Conservation (phyloP, 2,113 vertebrate genomes). For the Numida meleagris region DNA sequence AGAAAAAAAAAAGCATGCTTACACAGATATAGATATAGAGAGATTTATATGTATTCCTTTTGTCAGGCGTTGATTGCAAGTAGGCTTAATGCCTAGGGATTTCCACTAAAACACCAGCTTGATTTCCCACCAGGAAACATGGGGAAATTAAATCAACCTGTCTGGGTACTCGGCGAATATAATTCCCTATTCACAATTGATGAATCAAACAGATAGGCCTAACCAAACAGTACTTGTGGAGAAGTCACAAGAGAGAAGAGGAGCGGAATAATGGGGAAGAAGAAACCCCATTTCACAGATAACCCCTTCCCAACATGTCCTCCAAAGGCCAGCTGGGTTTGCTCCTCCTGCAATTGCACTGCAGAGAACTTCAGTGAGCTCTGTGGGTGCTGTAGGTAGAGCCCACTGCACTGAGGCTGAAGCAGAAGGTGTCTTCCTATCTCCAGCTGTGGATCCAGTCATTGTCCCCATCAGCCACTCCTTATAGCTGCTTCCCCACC, state of each 20-base stretch:
- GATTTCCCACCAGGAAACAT: conserved; percentile 62
- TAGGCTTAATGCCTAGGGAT: conserved; percentile 17
- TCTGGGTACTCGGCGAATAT: not conserved
- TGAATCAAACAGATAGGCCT: conserved; percentile 49
- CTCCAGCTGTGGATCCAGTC: not conserved
- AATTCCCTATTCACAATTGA: conserved; percentile 42
- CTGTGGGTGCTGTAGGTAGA: not conserved
- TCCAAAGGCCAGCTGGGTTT: not conserved
- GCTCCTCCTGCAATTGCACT: not conserved
- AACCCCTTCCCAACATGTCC: not conserved
- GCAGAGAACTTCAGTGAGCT: not conserved
- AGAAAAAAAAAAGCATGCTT: not conserved
- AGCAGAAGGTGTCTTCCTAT: not conserved
- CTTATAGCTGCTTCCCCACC: not conserved
- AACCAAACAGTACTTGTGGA: conserved; percentile 9
- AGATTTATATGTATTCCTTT: not conserved
- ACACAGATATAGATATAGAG: not conserved
- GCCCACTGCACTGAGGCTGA: not conserved
- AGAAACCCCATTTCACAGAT: not conserved
- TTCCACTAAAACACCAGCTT: conserved; percentile 48
- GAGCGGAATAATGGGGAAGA: not conserved
- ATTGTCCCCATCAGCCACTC: not conserved
- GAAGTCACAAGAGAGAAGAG: not conserved
- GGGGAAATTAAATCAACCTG: conserved; percentile 65
- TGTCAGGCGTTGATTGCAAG: not conserved